phyloP scores from a whole-genome alignment of 1,140 invertebrate species.

The Platorchestia sp. region DNA sequence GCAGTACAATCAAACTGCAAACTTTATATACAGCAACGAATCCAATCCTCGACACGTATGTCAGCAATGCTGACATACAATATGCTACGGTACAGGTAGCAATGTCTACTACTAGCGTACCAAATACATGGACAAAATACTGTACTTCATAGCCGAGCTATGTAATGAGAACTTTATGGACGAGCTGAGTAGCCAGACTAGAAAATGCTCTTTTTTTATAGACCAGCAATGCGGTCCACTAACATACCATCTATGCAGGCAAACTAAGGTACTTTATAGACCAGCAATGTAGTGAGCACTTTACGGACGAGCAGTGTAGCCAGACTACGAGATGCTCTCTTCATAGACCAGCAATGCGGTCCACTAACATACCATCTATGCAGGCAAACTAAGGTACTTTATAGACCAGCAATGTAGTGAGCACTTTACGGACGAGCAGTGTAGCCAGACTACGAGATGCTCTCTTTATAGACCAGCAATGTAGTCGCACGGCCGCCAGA shows the following conservation, averaged over 20 bases:
- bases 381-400: not conserved
- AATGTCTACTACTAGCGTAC: too few relatives aligned
- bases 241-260: not conserved
- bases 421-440: not conserved
- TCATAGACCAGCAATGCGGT: not conserved
- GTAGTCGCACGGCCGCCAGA: not conserved
- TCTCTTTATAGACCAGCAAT: constrained; percentile 20
- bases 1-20: too few relatives aligned
- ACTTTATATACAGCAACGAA: too few relatives aligned
- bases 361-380: not conserved
- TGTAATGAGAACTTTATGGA: too few relatives aligned
- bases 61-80: too few relatives aligned
- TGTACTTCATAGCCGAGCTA: too few relatives aligned
- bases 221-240: not conserved
- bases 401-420: not conserved
- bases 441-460: not conserved
- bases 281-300: too few relatives aligned
- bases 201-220: too few relatives aligned
- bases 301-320: not conserved
- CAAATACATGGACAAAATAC: too few relatives aligned
- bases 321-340: not conserved
- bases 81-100: too few relatives aligned
- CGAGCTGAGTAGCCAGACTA: too few relatives aligned
- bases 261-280: not conserved
- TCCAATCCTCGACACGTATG: too few relatives aligned